These are phyloP conservation scores for Xenops minutus DNA, from an alignment of 2,797 vertebrate genomes.

Conservation along the genomic window DNA sequence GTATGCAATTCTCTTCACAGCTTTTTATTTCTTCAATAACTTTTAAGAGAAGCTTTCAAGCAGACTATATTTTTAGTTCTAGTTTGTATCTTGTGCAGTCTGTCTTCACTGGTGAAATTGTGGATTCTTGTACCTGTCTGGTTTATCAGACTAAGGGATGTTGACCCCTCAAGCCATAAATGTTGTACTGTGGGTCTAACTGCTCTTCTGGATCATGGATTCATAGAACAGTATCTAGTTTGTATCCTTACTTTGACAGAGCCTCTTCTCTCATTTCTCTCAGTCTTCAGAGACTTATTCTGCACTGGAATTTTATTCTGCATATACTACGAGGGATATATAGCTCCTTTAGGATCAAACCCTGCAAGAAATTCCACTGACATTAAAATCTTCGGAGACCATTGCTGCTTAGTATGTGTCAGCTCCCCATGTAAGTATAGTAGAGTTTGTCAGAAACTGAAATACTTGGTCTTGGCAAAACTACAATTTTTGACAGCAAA, in stretches of 20 bases:
- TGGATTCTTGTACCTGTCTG: not conserved
- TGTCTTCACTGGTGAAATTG: not conserved
- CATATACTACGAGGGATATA: not conserved
- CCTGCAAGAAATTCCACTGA: not conserved
- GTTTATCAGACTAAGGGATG: not conserved
- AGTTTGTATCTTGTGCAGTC: not conserved
- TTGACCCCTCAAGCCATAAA: not conserved
- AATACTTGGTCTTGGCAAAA: not conserved
- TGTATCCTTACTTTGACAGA: not conserved
- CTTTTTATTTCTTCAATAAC: not conserved
- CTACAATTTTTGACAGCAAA: not conserved
- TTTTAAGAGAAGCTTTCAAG: not conserved
- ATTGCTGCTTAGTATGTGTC: not conserved
- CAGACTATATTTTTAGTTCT: not conserved
- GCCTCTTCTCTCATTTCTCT: not conserved
- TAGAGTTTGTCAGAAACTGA: not conserved
- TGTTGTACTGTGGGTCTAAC: accelerated
- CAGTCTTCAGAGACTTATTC: not conserved
- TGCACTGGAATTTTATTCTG: not conserved
- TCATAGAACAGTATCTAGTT: not conserved
- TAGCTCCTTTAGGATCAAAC: not conserved
- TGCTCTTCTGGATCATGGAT: not conserved
- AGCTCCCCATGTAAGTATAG: not conserved
- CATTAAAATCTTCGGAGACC: not conserved
- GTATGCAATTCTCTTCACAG: not conserved